phyloP scores from a whole-genome alignment of 2,113 vertebrate species.

The Cygnus buccinator region DNA sequence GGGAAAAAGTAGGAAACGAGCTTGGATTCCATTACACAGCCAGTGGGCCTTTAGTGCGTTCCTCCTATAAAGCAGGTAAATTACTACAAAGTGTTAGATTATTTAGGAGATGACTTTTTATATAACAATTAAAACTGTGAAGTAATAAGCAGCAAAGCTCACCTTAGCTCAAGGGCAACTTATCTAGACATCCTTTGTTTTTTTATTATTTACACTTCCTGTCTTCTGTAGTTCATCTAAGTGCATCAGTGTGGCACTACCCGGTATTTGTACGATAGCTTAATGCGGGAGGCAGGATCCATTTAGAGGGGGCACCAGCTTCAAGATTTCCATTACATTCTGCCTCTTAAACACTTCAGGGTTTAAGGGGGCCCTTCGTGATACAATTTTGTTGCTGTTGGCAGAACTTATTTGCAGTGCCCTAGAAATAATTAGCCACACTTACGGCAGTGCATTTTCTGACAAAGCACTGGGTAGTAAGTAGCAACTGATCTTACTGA shows the following conservation, averaged over 20 bases:
- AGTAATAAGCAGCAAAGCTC: not conserved
- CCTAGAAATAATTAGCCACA: not conserved
- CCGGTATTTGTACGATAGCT: not conserved
- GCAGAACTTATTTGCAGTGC: not conserved
- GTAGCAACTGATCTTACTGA: not conserved
- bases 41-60: conserved; percentile 94
- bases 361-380: not conserved
- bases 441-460: not conserved
- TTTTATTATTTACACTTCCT: not conserved
- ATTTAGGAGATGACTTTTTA: not conserved
- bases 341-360: not conserved
- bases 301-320: not conserved
- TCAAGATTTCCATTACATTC: not conserved
- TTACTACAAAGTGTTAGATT: not conserved
- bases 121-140: not conserved
- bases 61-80: conserved; percentile 98
- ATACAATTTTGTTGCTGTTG: not conserved
- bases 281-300: not conserved
- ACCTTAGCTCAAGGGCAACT: not conserved
- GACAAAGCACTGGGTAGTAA: not conserved
- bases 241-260: not conserved
- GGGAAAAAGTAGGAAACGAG: conserved; percentile 92
- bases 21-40: conserved; percentile 96
- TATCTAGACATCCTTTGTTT: not conserved
- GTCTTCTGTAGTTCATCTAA: not conserved